Evolutionary conservation across 2,888 invertebrate species (phyloP), one percentile per base, ranked within the genome.

Genomic region (Drosophila paracracens): DNA sequence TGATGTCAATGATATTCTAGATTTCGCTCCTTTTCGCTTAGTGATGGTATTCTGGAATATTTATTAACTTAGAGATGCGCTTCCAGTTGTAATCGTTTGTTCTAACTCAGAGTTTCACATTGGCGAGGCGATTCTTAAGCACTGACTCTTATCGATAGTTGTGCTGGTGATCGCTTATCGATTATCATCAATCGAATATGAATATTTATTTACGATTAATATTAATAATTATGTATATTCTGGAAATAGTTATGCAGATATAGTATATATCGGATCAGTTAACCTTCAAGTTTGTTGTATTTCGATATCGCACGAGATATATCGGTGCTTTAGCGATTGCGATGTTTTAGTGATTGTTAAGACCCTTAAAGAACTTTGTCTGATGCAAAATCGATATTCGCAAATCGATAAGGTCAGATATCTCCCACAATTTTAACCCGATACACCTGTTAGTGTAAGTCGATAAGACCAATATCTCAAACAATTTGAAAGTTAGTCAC

Each of bases 171-270:
- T 40, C 10, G 10, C n/a, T n/a, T n/a, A 40, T 40, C n/a, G 40
- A n/a, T 1, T n/a, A n/a, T 2, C n/a, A n/a, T 0, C n/a, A 10
- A 40, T 10, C n/a, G 10, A n/a, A 10, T 4, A 10, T n/a, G 1
- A n/a, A 10, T n/a, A n/a, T 40, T n/a, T n/a, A 40, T 4, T 10
- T 31, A 31, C 31, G 31, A 31, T 31, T 31, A 31, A 31, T 31
- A 31, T 31, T 31, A 10, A 31, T 31, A 0, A 31, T 31, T 10
- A 31, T 31, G 31, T 31, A 3, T 31, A 31, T 31, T 31, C 3
- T 10, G 31, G 31, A 31, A 31, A 10, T 31, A 10, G 31, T 38
- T 38, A 18, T 38, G 38, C 38, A 18, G 18, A 18, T 38, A 38
- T 38, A 4, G 8, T 38, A 18, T 38, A 38, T 18, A 8, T 8